phyloP scores from a whole-genome alignment of 2,113 vertebrate genomes.

The Fukomys damarensis region DNA sequence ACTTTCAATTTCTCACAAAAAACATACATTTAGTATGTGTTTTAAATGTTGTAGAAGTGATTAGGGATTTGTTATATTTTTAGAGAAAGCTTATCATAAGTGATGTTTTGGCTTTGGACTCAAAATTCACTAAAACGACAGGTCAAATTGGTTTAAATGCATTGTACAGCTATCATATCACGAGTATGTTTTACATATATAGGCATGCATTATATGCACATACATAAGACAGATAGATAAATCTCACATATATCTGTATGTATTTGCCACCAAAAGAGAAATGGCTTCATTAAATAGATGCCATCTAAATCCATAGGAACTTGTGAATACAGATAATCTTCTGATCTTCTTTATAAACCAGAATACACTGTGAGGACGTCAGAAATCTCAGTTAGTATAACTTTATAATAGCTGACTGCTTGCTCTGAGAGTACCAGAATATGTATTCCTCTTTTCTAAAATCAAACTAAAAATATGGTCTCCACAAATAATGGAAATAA shows the following conservation, averaged over 20 bases:
- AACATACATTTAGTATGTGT: no score
- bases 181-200: background rate
- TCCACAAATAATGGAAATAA: background rate
- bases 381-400: background rate
- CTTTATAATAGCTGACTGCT: background rate
- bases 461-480: background rate
- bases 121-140: background rate
- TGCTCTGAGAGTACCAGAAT: background rate
- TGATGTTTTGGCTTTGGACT: constrained; percentile 24
- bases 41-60: no score
- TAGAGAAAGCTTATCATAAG: background rate
- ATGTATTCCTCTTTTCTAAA: background rate
- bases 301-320: background rate
- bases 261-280: background rate
- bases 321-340: background rate
- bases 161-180: background rate
- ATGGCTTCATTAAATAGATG: background rate
- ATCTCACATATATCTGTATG: background rate
- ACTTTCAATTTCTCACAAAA: no score
- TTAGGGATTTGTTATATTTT: background rate
- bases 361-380: background rate
- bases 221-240: background rate
- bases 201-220: no score
- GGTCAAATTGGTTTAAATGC: background rate
- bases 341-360: background rate